A percentile compares a stretch with the other conserved stretches of the same genome.
Evolutionary conservation across 2,113 vertebrate genomes (phyloP).

Genomic region (Meleagris gallopavo): DNA sequence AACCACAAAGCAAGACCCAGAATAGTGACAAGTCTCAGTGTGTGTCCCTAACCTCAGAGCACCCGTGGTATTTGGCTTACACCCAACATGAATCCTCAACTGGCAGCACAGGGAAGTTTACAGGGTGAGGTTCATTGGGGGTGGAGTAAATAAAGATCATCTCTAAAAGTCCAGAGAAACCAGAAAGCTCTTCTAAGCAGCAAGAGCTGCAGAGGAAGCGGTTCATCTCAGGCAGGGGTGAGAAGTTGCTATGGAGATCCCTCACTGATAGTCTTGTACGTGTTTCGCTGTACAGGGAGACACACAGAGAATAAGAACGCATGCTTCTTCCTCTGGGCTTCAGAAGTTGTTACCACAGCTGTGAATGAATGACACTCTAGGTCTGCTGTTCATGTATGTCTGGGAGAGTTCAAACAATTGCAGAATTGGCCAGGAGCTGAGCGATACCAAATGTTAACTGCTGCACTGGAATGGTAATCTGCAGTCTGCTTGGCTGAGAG

Average conservation of each 20-base stretch:
- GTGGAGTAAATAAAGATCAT: neutral
- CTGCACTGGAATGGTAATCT: neutral
- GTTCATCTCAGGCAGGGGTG: neutral
- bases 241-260: neutral
- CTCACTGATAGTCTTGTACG: neutral
- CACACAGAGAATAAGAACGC: neutral
- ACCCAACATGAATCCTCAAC: neutral
- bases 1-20: neutral
- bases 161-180: neutral
- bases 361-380: rapidly evolving
- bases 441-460: neutral
- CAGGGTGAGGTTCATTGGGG: neutral
- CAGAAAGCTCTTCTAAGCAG: neutral
- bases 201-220: neutral
- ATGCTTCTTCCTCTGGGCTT: neutral
- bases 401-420: neutral
- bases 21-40: neutral
- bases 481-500: neutral
- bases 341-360: neutral
- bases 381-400: neutral
- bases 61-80: neutral
- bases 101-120: neutral
- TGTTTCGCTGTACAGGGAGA: neutral
- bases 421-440: neutral
- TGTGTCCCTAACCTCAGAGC: neutral